phyloP scores from a whole-genome alignment of 2,888 invertebrate species.

The Drosophila antonietae region DNA sequence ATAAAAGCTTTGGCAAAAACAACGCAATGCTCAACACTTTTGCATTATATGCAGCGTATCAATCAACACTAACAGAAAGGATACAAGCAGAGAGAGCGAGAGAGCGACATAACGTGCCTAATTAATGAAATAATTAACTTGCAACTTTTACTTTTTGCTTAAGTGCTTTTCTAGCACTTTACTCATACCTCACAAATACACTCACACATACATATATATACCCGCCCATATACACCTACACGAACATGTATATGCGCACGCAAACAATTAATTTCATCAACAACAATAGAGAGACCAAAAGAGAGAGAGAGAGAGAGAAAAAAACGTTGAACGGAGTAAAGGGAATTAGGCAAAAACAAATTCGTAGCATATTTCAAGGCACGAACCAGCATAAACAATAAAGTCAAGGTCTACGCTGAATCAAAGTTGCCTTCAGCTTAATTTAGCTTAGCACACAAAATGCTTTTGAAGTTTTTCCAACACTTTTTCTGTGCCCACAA shows the following conservation, averaged over 20 bases:
- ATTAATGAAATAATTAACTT: conserved; percentile 80
- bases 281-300: conserved; percentile 37
- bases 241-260: conserved; percentile 28
- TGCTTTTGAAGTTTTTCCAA: conserved; percentile 21
- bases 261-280: conserved; percentile 70
- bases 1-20: neutral
- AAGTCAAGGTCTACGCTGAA: conserved; percentile 40
- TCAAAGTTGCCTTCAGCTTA: conserved; percentile 17
- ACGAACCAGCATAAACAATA: conserved; percentile 33
- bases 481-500: conserved; percentile 3
- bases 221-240: neutral
- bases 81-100: neutral
- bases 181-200: conserved; percentile 13
- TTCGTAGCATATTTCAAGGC: conserved; percentile 38
- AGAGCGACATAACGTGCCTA: conserved; percentile 31
- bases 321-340: conserved; percentile 26
- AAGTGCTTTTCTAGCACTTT: conserved; percentile 66
- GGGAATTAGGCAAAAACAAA: conserved; percentile 34
- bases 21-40: conserved; percentile 46
- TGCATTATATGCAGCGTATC: conserved; percentile 52
- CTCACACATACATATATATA: conserved; percentile 13
- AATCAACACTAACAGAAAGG: conserved; percentile 66
- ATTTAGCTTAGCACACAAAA: conserved; percentile 34
- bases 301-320: neutral
- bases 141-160: conserved; percentile 64